Evolutionary conservation across 2,113 vertebrate genomes (phyloP), one percentile per base, ranked within the genome.

Genomic region (Bos indicus): DNA sequence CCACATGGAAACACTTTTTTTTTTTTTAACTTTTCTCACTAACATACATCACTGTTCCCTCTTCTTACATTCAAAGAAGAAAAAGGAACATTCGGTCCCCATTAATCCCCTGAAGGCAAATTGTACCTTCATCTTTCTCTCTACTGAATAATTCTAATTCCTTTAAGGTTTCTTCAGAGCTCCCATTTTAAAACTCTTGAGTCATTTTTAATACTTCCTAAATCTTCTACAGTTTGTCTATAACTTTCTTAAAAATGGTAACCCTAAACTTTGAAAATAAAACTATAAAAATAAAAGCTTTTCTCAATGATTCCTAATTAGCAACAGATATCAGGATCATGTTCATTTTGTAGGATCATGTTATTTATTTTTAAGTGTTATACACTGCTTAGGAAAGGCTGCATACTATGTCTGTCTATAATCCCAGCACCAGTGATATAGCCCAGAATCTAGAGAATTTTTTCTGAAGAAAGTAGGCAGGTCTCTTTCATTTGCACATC

Each of bases 171-270:
- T 89, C 60, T 64, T 89, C 46, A 74, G 30, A 95, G 60, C 17
- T 83, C 16, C 28, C 43, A 86, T 77, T 97, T 94, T 71, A 46
- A 92, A 94, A 95, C 4, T 51, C 71, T 60, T 16, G 12, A 94
- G 64, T 94, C 85, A 91, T 71, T 95, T 81, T 96, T 57, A 94
- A 96, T 60, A 33, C 6, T 97, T 21, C 26, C 77, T 90, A 91
- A 94, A 86, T 78, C 59, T 83, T 82, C 28, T 40, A 56, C 21
- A 91, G 30, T 88, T 94, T 95, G 15, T 67, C 26, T 93, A 28
- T 81, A 26, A 78, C 36, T 88, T 86, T 87, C 59, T 93, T 95
- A 91, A 85, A 93, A 52, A 96, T 56, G 88, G 28, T 13, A 88
- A 33, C 3, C 19, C 16, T 77, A 90, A 64, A 40, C 46, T 84